Evolutionary conservation across 92 coral and sea anemone genomes (phyloP).

Genomic region (Micromussa lordhowensis): DNA sequence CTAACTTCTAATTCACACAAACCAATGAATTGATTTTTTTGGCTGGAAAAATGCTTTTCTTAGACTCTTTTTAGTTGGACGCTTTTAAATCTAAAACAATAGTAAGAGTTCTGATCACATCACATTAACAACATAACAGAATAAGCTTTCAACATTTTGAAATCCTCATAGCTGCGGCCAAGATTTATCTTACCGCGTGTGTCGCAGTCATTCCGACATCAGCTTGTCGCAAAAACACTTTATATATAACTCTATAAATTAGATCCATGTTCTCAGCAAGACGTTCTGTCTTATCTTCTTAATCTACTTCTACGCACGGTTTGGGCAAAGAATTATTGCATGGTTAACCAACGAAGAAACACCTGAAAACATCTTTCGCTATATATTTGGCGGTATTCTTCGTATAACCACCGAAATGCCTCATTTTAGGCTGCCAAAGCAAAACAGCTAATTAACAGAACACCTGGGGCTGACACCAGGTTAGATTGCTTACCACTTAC

Average conservation of each 20-base stretch:
- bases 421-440: background rate
- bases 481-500: background rate
- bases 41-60: background rate
- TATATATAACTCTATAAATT: background rate
- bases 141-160: background rate
- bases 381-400: background rate
- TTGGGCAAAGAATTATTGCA: background rate
- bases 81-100: background rate
- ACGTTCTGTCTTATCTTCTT: background rate
- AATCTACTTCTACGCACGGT: background rate
- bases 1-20: background rate
- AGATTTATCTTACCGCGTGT: conserved; percentile 6
- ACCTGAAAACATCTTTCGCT: conserved; percentile 18
- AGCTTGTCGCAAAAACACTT: background rate
- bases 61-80: background rate
- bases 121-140: background rate
- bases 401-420: background rate
- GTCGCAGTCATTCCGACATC: background rate
- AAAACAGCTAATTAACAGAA: background rate
- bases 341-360: conserved; percentile 16
- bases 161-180: background rate
- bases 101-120: background rate
- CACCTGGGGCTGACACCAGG: background rate
- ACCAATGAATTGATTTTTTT: background rate
- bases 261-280: background rate